phyloP scores from a whole-genome alignment of 2,888 invertebrate species.

The Drosophila prostipennis region DNA sequence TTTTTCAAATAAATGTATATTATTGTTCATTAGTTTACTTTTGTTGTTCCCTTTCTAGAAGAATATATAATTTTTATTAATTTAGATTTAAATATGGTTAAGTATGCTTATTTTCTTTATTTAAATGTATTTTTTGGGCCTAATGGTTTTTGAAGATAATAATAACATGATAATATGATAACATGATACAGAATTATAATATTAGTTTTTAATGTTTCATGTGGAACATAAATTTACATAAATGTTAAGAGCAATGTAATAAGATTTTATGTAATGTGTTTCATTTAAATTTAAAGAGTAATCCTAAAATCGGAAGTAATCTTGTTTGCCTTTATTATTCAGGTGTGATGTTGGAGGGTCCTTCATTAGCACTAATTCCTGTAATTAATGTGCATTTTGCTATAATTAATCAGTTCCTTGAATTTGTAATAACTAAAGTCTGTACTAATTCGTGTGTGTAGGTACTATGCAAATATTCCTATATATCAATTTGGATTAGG shows the following conservation, averaged over 20 bases:
- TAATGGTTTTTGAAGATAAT: neutral
- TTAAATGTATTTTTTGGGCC: too few relatives aligned
- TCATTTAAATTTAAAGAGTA: neutral
- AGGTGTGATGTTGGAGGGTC: neutral
- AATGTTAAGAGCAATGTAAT: too few relatives aligned
- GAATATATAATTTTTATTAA: neutral
- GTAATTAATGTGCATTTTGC: constrained; percentile 28
- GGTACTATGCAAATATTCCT: neutral
- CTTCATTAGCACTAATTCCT: constrained; percentile 4
- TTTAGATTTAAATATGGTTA: too few relatives aligned
- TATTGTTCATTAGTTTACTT: neutral
- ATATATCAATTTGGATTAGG: constrained; percentile 14
- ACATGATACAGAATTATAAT: too few relatives aligned
- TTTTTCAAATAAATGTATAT: neutral
- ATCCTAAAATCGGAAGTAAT: neutral
- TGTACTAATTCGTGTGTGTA: constrained; percentile 13
- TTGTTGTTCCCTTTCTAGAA: neutral
- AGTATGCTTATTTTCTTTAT: too few relatives aligned
- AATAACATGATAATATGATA: too few relatives aligned
- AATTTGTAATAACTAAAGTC: constrained; percentile 11
- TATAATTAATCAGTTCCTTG: constrained; percentile 31
- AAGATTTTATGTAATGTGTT: too few relatives aligned
- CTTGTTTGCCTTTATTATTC: neutral
- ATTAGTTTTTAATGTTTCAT: too few relatives aligned
- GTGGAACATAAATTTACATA: too few relatives aligned